phyloP scores from a whole-genome alignment of 2,797 vertebrate species.

The Gorsachius magnificus region DNA sequence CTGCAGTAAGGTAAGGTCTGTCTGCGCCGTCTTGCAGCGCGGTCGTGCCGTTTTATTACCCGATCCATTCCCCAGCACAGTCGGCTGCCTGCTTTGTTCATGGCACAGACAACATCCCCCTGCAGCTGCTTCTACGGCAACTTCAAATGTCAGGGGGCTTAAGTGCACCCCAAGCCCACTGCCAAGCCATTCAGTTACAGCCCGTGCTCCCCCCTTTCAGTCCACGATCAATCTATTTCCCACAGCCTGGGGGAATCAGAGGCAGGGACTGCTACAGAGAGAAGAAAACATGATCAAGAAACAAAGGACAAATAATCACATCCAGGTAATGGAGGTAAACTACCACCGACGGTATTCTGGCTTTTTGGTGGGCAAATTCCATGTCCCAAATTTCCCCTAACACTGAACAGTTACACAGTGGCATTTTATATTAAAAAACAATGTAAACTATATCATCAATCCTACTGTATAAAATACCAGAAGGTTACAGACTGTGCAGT shows the following conservation, averaged over 20 bases:
- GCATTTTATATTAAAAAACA: background rate
- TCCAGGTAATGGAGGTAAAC: background rate
- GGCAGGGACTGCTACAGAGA: background rate
- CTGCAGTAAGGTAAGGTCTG: background rate
- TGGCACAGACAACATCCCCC: background rate
- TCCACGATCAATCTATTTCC: background rate
- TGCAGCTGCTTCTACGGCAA: background rate
- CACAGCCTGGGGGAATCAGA: background rate
- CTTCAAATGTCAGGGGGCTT: background rate
- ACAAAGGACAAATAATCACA: background rate
- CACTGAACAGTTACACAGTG: background rate
- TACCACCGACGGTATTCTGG: background rate
- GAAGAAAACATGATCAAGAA: background rate
- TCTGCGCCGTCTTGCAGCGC: accelerated
- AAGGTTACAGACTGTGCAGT: background rate
- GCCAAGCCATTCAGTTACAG: background rate
- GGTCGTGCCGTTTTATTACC: background rate
- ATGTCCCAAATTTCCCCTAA: background rate
- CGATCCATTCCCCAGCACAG: background rate
- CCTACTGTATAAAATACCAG: background rate
- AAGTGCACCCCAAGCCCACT: background rate
- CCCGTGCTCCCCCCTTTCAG: background rate
- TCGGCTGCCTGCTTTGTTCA: background rate
- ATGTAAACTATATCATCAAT: background rate
- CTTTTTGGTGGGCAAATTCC: background rate